Conservation (phyloP, 2,113 vertebrate genomes). For the Brachyistius frenatus region DNA sequence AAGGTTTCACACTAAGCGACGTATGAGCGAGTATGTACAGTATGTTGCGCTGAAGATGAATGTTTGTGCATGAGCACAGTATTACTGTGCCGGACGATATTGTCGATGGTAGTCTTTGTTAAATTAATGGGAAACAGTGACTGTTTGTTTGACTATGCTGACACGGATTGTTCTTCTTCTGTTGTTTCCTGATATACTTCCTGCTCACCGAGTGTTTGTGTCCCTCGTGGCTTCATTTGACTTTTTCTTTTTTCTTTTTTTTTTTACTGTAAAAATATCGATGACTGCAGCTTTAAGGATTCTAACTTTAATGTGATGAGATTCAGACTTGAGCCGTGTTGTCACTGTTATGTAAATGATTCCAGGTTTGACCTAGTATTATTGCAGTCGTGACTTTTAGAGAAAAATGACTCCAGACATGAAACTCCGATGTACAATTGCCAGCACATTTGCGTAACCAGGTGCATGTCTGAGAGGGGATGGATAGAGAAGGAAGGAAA, state of each 20-base stretch:
- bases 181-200: background rate
- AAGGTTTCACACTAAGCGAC: too few species aligned
- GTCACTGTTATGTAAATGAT: slow-evolving; percentile 7
- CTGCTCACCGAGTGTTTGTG: slow-evolving; percentile 16
- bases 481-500: slow-evolving; percentile 29
- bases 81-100: background rate
- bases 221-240: slow-evolving; percentile 17
- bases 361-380: background rate
- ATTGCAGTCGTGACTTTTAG: slow-evolving; percentile 30
- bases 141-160: background rate
- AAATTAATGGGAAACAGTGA: background rate
- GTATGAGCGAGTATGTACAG: too few species aligned
- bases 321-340: slow-evolving; percentile 4
- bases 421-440: slow-evolving; percentile 38
- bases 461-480: slow-evolving; percentile 38
- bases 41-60: background rate
- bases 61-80: background rate
- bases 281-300: background rate
- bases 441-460: slow-evolving; percentile 57
- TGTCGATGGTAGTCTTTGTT: background rate
- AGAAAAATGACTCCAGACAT: slow-evolving; percentile 16
- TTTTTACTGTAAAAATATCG: background rate
- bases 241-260: background rate
- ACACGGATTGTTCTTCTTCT: background rate
- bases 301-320: background rate